Evolutionary conservation across 2,113 vertebrate genomes (phyloP).

Genomic region (Oenanthe melanoleuca): DNA sequence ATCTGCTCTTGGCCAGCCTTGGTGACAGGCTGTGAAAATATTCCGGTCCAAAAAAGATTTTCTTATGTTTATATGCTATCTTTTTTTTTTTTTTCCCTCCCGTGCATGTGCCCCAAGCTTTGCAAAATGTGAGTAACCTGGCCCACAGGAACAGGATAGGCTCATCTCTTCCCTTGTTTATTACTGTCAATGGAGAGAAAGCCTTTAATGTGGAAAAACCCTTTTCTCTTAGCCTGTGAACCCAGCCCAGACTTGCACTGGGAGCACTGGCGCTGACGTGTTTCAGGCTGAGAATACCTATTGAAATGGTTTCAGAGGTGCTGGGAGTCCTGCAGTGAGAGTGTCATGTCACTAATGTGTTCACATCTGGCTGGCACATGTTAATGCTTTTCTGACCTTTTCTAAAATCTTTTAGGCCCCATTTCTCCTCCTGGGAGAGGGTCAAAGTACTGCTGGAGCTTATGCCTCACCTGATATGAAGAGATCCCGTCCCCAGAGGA

Average conservation of each 20-base stretch:
- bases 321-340: not conserved
- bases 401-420: not conserved
- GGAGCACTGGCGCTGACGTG: not conserved
- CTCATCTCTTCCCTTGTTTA: conserved; percentile 22
- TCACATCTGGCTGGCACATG: not conserved
- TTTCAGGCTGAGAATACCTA: conserved; percentile 11
- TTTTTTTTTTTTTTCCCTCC: not conserved
- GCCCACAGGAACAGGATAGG: not conserved
- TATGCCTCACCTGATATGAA: not conserved
- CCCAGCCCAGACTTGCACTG: not conserved
- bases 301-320: not conserved
- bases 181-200: not conserved
- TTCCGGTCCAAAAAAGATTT: not conserved
- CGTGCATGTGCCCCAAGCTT: not conserved
- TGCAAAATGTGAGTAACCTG: conserved; percentile 11
- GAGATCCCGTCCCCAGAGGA: not conserved
- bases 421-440: not conserved
- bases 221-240: not conserved
- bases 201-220: conserved; percentile 36
- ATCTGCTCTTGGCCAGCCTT: not conserved
- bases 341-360: not conserved
- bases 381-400: not conserved
- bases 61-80: not conserved
- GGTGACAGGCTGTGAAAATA: not conserved
- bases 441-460: not conserved